Evolutionary conservation across 2,113 vertebrate genomes (phyloP).

Genomic region (Crotophaga sulcirostris): DNA sequence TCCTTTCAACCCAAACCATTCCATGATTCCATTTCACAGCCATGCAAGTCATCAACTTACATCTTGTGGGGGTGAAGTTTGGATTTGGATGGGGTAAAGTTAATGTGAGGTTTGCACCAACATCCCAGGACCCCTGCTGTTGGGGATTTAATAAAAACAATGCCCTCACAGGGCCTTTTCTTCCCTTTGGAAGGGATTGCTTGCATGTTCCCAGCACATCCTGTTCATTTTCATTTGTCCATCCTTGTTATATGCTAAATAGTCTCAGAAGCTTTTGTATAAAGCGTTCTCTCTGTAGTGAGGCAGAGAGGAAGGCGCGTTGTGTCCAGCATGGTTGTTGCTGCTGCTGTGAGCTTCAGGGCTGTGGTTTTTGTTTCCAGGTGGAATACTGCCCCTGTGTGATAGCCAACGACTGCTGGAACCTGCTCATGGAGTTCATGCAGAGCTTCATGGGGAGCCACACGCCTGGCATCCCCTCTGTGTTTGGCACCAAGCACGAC

Average conservation of each 20-base stretch:
- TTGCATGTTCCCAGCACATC: background rate
- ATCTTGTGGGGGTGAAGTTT: background rate
- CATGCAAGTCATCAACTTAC: accelerated
- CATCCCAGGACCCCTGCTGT: background rate
- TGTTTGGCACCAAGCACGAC: slow-evolving; percentile 87
- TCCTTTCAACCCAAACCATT: too few species aligned
- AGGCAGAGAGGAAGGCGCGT: accelerated
- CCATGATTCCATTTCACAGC: background rate
- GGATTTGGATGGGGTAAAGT: background rate
- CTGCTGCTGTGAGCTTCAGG: background rate
- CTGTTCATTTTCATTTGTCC: background rate
- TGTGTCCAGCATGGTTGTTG: background rate
- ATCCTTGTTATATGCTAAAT: accelerated
- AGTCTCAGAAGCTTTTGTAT: background rate
- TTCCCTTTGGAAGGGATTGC: background rate
- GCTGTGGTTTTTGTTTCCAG: slow-evolving; percentile 67
- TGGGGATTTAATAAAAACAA: background rate
- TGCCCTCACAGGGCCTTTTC: background rate
- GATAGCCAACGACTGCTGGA: slow-evolving; percentile 96
- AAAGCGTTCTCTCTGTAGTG: background rate
- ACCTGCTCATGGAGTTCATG: slow-evolving; percentile 94
- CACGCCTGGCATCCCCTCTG: slow-evolving; percentile 83
- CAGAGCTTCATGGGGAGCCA: slow-evolving; percentile 90
- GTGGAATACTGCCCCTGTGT: slow-evolving; percentile 96
- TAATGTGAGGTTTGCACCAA: background rate